Conservation (phyloP, 2,888 invertebrate species). For the Ophioninae sp. region DNA sequence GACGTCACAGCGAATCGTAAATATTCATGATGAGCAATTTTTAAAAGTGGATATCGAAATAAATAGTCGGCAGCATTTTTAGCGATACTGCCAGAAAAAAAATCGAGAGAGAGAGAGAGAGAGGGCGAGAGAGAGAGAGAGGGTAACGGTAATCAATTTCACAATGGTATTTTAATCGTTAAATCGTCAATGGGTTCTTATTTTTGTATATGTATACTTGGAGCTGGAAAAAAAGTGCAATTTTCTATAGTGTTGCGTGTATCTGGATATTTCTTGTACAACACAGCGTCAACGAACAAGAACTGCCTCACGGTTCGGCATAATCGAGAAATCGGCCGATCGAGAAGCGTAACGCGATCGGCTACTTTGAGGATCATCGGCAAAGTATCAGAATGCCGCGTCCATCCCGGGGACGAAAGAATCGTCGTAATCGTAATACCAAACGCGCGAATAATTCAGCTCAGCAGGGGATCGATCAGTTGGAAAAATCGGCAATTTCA, state of each 20-base stretch:
- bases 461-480: constrained; percentile 36
- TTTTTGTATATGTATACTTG: not conserved
- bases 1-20: constrained; percentile 59
- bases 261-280: constrained; percentile 49
- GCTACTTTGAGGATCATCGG: constrained; percentile 58
- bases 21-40: not conserved
- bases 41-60: not conserved
- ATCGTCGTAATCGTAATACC: constrained; percentile 71
- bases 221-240: not conserved
- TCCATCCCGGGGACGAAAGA: constrained; percentile 72
- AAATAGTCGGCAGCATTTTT: not conserved
- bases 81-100: not conserved
- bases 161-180: not conserved
- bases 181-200: not conserved
- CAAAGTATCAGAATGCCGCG: constrained; percentile 71
- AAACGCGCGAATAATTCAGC: constrained; percentile 32
- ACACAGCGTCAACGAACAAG: constrained; percentile 58
- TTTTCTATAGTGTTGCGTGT: constrained; percentile 34
- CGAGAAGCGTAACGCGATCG: constrained; percentile 67
- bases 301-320: constrained; percentile 55
- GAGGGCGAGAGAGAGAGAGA: not conserved
- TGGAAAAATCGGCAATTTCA: constrained; percentile 29
- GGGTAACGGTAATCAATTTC: not conserved
- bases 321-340: constrained; percentile 47
- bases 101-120: not conserved